phyloP scores from a whole-genome alignment of 2,888 invertebrate species.

The Drosophila eohydei region DNA sequence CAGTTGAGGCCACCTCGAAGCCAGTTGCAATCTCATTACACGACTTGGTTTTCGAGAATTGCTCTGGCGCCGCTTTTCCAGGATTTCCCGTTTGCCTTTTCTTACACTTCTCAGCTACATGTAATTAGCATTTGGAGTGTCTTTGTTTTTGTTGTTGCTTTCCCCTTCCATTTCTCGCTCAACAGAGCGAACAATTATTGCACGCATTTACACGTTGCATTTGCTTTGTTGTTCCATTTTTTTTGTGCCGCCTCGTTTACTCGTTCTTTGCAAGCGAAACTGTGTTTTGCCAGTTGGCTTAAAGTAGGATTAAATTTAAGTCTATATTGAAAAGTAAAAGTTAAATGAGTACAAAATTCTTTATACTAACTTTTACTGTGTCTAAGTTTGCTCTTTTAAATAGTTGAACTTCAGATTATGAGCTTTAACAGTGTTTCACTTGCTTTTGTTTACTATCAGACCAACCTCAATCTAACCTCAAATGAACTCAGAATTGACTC shows the following conservation, averaged over 20 bases:
- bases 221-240: not conserved
- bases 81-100: conserved; percentile 67
- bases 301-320: not conserved
- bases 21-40: conserved; percentile 52
- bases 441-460: conserved; percentile 1
- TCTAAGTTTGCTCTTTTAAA: not conserved
- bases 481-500: conserved; percentile 15
- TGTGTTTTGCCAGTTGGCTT: conserved; percentile 30
- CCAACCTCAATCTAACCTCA: conserved; percentile 15
- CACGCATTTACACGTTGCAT: conserved; percentile 22
- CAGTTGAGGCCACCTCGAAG: conserved; percentile 16
- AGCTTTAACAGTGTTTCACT: not conserved
- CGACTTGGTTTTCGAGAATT: conserved; percentile 42
- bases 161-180: conserved; percentile 14
- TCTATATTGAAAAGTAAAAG: not conserved
- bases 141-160: conserved; percentile 20
- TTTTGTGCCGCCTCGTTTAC: not conserved
- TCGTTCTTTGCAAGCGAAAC: conserved; percentile 15
- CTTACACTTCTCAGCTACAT: conserved; percentile 47
- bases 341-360: not conserved
- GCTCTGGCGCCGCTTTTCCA: conserved; percentile 51
- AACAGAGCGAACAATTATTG: conserved; percentile 19
- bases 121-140: conserved; percentile 68
- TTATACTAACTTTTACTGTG: not conserved
- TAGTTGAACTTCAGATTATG: not conserved